These are phyloP conservation scores for Orientallactaga bullata DNA, from an alignment of 2,113 vertebrate species.

Conservation along the genomic window DNA sequence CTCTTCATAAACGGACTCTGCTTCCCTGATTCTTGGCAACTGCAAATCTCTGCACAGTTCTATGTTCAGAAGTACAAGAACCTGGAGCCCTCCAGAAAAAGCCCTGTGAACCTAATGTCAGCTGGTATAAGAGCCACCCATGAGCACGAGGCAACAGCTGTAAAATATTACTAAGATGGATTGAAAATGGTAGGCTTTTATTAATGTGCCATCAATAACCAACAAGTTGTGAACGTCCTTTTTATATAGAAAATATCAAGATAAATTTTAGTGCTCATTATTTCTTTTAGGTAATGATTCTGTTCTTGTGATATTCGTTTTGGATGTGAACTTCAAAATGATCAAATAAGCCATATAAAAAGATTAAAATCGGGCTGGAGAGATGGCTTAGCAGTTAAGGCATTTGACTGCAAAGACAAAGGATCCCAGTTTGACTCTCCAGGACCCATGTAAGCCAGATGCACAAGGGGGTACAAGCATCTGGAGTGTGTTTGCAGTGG, in stretches of 20 bases:
- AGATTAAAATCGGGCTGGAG: not conserved
- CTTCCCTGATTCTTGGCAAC: not conserved
- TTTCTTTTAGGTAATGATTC: not conserved
- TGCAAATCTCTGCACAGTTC: not conserved
- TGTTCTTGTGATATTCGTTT: not conserved
- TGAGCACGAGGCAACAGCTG: not conserved
- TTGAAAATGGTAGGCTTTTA: not conserved
- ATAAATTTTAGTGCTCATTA: too few species aligned
- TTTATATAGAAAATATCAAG: not conserved
- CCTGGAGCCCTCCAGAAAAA: not conserved
- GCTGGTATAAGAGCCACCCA: not conserved
- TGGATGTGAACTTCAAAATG: not conserved
- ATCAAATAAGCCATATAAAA: not conserved
- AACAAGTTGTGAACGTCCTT: not conserved
- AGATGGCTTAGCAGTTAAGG: not conserved
- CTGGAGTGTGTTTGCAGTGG: too few species aligned
- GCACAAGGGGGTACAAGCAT: too few species aligned
- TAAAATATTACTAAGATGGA: not conserved
- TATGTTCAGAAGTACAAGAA: not conserved
- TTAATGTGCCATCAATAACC: not conserved
- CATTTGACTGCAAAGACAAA: constrained; percentile 4
- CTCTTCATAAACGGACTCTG: too few species aligned
- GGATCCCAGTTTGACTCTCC: too few species aligned
- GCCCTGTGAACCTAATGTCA: not conserved
- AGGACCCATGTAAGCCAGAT: too few species aligned